phyloP scores from a whole-genome alignment of 2,888 invertebrate species.

The Clepsis dumicolana region DNA sequence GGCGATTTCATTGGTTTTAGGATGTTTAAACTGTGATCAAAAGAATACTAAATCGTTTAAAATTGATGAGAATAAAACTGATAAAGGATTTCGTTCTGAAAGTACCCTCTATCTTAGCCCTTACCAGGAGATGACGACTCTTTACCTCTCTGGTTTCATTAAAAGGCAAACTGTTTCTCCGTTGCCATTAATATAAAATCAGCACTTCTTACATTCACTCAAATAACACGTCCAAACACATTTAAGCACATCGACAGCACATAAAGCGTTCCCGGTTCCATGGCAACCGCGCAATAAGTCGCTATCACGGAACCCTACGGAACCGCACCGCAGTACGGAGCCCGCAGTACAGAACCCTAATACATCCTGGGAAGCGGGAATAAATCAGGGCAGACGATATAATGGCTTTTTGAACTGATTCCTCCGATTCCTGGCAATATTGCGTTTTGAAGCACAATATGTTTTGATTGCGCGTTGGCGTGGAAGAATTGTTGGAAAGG shows the following conservation, averaged over 20 bases:
- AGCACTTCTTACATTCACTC: too few relatives aligned
- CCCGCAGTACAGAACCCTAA: slow-evolving; percentile 33
- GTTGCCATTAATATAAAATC: too few relatives aligned
- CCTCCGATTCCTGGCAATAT: slow-evolving; percentile 19
- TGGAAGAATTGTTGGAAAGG: slow-evolving; percentile 3
- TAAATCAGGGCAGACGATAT: slow-evolving; percentile 35
- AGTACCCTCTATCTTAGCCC: too few relatives aligned
- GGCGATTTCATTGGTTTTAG: background rate
- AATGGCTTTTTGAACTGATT: slow-evolving; percentile 42
- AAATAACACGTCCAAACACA: background rate
- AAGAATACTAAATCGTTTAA: background rate
- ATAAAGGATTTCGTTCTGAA: too few relatives aligned
- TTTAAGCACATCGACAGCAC: slow-evolving; percentile 5
- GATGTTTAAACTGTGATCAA: background rate
- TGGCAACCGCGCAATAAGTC: slow-evolving; percentile 41
- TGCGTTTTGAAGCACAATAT: slow-evolving; percentile 18
- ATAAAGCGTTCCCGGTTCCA: slow-evolving; percentile 15
- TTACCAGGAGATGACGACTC: too few relatives aligned
- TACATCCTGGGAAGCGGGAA: slow-evolving; percentile 32
- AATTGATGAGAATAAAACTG: too few relatives aligned
- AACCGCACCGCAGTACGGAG: background rate
- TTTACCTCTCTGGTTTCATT: too few relatives aligned
- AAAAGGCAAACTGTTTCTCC: too few relatives aligned
- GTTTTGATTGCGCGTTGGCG: background rate
- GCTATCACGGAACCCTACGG: slow-evolving; percentile 20